phyloP scores from a whole-genome alignment of 2,113 vertebrate genomes.

The Pungitius pungitius region DNA sequence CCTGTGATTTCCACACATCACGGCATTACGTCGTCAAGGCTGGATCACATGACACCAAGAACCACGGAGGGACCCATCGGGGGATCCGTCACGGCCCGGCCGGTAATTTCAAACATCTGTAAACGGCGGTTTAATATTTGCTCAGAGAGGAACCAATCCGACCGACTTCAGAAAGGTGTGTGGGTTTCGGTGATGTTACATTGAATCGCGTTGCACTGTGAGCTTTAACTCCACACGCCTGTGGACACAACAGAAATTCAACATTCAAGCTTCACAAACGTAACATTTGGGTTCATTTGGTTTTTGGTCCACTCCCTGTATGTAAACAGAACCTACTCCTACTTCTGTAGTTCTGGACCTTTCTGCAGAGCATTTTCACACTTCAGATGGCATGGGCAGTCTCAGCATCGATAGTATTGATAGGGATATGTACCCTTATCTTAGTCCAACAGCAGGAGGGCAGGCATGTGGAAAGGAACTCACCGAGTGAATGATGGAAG shows the following conservation, averaged over 20 bases:
- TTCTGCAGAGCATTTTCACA: conserved; percentile 39
- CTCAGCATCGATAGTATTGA: conserved; percentile 68
- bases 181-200: not conserved
- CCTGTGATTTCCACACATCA: not conserved
- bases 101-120: not conserved
- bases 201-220: not conserved
- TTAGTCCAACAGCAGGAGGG: conserved; percentile 60
- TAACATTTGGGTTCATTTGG: conserved; percentile 11
- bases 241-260: conserved; percentile 6
- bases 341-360: conserved; percentile 34
- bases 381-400: conserved; percentile 47
- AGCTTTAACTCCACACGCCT: not conserved
- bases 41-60: not conserved
- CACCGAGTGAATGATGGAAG: conserved; percentile 20
- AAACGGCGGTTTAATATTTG: not conserved
- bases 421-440: conserved; percentile 61
- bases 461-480: conserved; percentile 36
- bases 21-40: not conserved
- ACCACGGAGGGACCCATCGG: not conserved
- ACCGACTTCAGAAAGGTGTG: not conserved
- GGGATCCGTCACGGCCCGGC: not conserved
- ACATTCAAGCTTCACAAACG: not conserved
- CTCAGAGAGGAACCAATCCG: not conserved
- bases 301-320: not conserved
- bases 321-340: conserved; percentile 23